Evolutionary conservation across 2,113 vertebrate genomes (phyloP).

Genomic region (Trichomycterus rosablanca): DNA sequence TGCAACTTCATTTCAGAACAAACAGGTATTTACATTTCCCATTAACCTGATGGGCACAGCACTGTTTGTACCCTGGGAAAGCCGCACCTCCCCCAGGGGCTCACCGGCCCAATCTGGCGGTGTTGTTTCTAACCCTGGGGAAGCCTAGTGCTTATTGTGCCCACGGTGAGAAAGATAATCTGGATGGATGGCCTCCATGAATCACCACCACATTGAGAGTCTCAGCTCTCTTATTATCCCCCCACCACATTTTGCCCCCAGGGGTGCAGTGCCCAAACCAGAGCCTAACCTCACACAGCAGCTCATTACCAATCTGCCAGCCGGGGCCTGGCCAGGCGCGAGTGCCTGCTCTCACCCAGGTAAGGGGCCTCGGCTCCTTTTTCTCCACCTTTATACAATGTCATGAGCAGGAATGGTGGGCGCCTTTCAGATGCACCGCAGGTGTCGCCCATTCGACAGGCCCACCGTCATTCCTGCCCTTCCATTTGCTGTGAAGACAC

Average conservation of each 20-base stretch:
- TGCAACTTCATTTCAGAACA: slow-evolving; percentile 39
- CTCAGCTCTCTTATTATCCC: slow-evolving; percentile 80
- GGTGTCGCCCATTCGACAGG: slow-evolving; percentile 43
- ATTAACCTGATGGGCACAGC: slow-evolving; percentile 40
- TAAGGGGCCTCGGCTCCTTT: slow-evolving; percentile 70
- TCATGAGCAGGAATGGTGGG: slow-evolving; percentile 39
- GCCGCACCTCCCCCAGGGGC: slow-evolving; percentile 66
- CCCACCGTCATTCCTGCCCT: slow-evolving; percentile 26
- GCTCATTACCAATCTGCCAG: slow-evolving; percentile 84
- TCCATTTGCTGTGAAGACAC: slow-evolving; percentile 33
- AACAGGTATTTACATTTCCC: slow-evolving; percentile 39
- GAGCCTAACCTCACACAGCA: slow-evolving; percentile 78
- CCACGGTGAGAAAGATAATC: slow-evolving; percentile 82
- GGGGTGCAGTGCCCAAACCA: slow-evolving; percentile 75
- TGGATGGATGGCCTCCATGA: slow-evolving; percentile 82
- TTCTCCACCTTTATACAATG: slow-evolving; percentile 43
- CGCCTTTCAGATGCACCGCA: slow-evolving; percentile 42
- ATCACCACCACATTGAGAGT: slow-evolving; percentile 82
- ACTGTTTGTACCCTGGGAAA: slow-evolving; percentile 48
- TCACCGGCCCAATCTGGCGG: slow-evolving; percentile 73
- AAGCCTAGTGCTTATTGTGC: slow-evolving; percentile 75
- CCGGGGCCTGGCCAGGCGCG: slow-evolving; percentile 72
- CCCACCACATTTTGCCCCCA: slow-evolving; percentile 75
- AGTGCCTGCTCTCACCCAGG: slow-evolving; percentile 83
- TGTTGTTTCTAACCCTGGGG: slow-evolving; percentile 79